Evolutionary conservation across 1,140 invertebrate species (phyloP).

Genomic region (Drusus annulatus): DNA sequence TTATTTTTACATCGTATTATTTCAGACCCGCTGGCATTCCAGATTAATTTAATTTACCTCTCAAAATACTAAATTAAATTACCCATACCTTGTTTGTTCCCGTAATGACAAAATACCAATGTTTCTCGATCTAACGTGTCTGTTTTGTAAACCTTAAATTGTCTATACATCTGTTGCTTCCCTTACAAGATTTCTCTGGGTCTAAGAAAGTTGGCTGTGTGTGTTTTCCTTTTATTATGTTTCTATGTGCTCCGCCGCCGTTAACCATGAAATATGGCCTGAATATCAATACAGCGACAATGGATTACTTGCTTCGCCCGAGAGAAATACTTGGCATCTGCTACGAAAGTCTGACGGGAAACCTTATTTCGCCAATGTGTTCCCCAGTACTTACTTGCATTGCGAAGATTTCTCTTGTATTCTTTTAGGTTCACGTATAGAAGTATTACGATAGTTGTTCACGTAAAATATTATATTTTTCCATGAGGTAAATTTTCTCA

Average conservation of each 20-base stretch:
- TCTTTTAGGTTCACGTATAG: neutral
- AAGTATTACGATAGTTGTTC: neutral
- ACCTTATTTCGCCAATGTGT: neutral
- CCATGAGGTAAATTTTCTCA: too few species aligned
- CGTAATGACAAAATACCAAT: too few species aligned
- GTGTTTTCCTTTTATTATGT: conserved; percentile 45
- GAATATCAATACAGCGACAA: conserved; percentile 47
- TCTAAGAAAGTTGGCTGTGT: conserved; percentile 3
- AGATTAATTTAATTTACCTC: too few species aligned
- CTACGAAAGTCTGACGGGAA: neutral
- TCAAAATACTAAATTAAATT: too few species aligned
- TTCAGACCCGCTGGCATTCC: too few species aligned
- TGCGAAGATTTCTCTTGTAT: conserved; percentile 6
- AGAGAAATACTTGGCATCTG: conserved; percentile 29
- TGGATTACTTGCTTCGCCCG: conserved; percentile 40
- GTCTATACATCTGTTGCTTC: conserved; percentile 51
- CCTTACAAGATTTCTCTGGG: neutral
- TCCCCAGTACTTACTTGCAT: neutral
- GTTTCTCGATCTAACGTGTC: neutral
- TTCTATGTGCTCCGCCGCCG: conserved; percentile 34
- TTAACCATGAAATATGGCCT: conserved; percentile 45
- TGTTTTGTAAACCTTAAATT: neutral
- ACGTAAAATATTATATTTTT: too few species aligned
- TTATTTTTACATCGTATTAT: too few species aligned
- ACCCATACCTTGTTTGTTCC: too few species aligned